Base-by-base conservation (phyloP, 2,113 vertebrate genomes). In the Taurulus bubalis region DNA sequence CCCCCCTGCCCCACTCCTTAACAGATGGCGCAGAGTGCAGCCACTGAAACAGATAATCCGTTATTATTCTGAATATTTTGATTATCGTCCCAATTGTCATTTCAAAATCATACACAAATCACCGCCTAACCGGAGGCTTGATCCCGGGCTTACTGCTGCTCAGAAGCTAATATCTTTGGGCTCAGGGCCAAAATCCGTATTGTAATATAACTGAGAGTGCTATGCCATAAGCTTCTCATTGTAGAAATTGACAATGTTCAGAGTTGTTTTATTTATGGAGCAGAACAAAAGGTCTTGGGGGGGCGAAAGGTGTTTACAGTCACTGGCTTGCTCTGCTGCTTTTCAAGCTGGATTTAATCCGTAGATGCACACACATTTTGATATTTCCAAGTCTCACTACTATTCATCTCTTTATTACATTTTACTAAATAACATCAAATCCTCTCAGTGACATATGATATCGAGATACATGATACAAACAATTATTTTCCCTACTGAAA, bases 1-100 rank as follows among this genome's bases (percentile, higher is more conserved):
- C 40, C 51, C 53, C 60, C 5, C 63, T 11, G 8, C 7, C 40
- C 71, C 20, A 22, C 30, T 80, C 76, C 47, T 75, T 30, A 86
- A 71, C 91, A 94, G 92, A 94, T 93, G 93, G 90, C 30, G 51
- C 40, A 32, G 45, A 80, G 69, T 18, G 79, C 63, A 62, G 87
- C 67, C 62, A 62, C 64, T 64, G 63, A 80, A 80, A 79, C 56
- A 28, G 55, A 80, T 94, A 90, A 93, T 93, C 93, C 30, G 58
- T 91, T 84, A 90, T 90, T 93, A 85, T 90, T 91, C 84, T 83
- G 82, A 86, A 89, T 87, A 86, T 92, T 89, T 89, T 87, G 74
- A 92, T 92, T 85, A 91, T 85, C 8, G 24, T 79, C 38, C 47
- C 8, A 67, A 76, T 87, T 79, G 80, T 86, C 84, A 79, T 90